Base-by-base conservation (phyloP, 1,140 invertebrate species). In the Geopemphigus sp. region DNA sequence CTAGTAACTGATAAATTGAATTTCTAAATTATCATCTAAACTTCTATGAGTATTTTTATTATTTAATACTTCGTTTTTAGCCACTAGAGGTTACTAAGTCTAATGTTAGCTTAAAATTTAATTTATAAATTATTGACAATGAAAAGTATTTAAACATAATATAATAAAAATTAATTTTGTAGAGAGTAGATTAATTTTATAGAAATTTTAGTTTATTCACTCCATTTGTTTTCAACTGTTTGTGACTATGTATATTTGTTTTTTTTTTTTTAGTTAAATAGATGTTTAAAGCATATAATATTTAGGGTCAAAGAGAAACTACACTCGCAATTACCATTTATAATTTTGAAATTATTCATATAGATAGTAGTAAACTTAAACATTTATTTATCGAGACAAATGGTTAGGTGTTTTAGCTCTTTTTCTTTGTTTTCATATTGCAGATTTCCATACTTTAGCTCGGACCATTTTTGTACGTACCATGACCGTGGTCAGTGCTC, bases 391-490 rank as follows among this genome's bases (percentile, higher is more conserved):
- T 45, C 11, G n/a, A 39, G 12, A 57, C 32, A 74, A 15, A 45
- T 59, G 57, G 53, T 64, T 68, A 68, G 64, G 32, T 68, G n/a
- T 56, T 74, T 57, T 32, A 57, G 53, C 22, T 78, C 81, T n/a
- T 78, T 76, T 83, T 68, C 82, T 83, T 82, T 81, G 83, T 84
- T 86, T 82, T 88, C 88, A 87, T 87, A 87, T 90, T 90, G 86
- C 90, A 91, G 90, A 91, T 90, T 91, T 91, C 89, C 89, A 88
- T 87, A 88, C 88, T 86, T 88, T 91, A 88, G 89, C 90, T 88
- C 88, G 88, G 87, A 89, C 89, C 86, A 88, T 91, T 89, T 91
- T 90, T 88, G 87, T 85, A 86, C 88, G 88, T 78, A 24, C 57
- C 61, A 50, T 76, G 72, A 57, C 53, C 22, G 26, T 74, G 73